Evolutionary conservation across 2,797 vertebrate species (phyloP).

Genomic region (Naso thynnoides): DNA sequence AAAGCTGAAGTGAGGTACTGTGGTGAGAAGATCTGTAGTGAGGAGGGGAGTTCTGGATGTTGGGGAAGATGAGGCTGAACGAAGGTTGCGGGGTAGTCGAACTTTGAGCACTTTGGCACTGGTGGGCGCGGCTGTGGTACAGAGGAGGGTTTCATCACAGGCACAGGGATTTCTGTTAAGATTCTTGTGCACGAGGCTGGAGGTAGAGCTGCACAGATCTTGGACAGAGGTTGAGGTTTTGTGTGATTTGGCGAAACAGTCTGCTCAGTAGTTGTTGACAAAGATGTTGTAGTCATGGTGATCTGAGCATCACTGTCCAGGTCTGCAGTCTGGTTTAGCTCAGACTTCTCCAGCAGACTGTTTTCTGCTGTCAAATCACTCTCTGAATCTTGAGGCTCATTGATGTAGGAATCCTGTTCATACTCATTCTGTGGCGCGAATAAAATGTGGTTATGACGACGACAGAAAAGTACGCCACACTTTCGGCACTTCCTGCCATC

Average conservation of each 20-base stretch:
- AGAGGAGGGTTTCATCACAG: not conserved
- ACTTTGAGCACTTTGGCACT: not conserved
- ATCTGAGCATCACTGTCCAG: not conserved
- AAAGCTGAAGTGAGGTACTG: conserved; percentile 70
- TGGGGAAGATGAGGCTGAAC: not conserved
- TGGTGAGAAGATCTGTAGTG: conserved; percentile 64
- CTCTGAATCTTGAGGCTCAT: not conserved
- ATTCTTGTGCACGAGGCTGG: too few species aligned
- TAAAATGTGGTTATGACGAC: conserved; percentile 61
- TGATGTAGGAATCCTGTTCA: not conserved
- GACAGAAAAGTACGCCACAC: conserved; percentile 80
- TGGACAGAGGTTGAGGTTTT: not conserved
- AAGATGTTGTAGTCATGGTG: not conserved
- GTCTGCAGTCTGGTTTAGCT: conserved; percentile 1
- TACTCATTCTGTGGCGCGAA: not conserved
- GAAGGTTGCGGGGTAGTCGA: not conserved
- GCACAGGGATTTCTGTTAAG: not conserved
- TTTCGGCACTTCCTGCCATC: conserved; percentile 74
- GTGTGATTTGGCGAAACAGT: not conserved
- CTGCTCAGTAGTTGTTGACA: not conserved
- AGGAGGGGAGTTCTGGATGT: conserved; percentile 33
- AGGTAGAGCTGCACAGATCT: not conserved
- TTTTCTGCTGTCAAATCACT: not conserved
- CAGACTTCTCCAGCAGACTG: not conserved
- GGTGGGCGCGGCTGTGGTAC: not conserved